These are phyloP conservation scores for Drosophila prolongata DNA, from an alignment of 2,888 invertebrate species.

Conservation along the genomic window DNA sequence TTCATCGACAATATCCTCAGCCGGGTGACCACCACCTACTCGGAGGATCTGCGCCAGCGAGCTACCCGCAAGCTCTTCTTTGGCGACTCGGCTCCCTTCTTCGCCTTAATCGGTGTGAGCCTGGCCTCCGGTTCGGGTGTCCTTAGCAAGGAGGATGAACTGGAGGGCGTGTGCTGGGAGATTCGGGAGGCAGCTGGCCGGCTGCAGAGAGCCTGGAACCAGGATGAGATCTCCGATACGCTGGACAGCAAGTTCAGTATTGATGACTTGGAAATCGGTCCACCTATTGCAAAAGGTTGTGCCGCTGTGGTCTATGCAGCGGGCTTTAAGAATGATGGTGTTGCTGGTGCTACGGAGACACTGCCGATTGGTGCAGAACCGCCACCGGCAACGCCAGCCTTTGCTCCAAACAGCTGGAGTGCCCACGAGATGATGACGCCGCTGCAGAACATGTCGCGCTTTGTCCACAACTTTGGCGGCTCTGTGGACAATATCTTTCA, in stretches of 20 bases:
- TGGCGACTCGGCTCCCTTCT: conserved; percentile 90
- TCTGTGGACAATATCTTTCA: conserved; percentile 82
- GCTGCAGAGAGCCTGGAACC: conserved; percentile 81
- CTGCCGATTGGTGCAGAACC: background rate
- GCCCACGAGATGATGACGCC: conserved; percentile 81
- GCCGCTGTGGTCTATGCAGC: conserved; percentile 92
- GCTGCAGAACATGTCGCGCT: conserved; percentile 83
- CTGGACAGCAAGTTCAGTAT: conserved; percentile 85
- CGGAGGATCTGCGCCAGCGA: conserved; percentile 87
- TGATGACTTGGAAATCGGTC: conserved; percentile 88
- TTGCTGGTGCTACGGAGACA: background rate
- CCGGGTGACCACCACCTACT: conserved; percentile 88
- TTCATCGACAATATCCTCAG: conserved; percentile 89
- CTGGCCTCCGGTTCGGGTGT: conserved; percentile 90
- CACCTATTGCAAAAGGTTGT: conserved; percentile 91
- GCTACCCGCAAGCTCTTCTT: conserved; percentile 88
- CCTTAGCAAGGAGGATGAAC: conserved; percentile 90
- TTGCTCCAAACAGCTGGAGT: conserved; percentile 41
- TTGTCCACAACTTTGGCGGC: conserved; percentile 84
- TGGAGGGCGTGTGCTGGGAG: conserved; percentile 92
- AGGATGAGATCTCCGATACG: conserved; percentile 80
- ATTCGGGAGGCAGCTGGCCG: conserved; percentile 86
- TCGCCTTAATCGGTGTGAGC: conserved; percentile 90
- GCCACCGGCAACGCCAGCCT: background rate
- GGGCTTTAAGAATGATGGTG: conserved; percentile 83